Evolutionary conservation across 2,888 invertebrate species (phyloP), one percentile per base, ranked within the genome.

Genomic region (Onthophagus sagittarius): DNA sequence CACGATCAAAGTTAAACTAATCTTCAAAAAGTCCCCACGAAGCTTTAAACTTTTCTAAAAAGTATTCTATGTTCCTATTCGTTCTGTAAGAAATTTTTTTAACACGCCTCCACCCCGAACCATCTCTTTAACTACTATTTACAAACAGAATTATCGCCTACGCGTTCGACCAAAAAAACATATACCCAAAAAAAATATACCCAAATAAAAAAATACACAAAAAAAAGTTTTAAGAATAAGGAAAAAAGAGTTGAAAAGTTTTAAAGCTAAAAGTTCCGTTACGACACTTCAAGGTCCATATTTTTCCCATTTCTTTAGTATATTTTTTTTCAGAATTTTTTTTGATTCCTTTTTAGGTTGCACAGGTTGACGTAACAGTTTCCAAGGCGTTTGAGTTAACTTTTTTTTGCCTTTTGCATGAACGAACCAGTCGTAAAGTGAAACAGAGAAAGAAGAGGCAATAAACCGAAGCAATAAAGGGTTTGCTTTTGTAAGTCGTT

Each of bases 91-190:
- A 23, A 23, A 23, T 23, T 9, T 53, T 53, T 53, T 53, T 53
- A 9, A 53, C 39, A 53, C 39, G 39, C 39, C 39, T 53, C 39
- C 11, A 9, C 39, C 9, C 11, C 39, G 1, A 53, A 53, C 39
- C 39, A 53, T 53, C 39, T 15, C 15, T 31, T 13, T 33, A n/a
- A 13, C 32, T 69, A 69, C 63, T 70, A 72, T 74, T 74, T 74
- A 74, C 72, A 74, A 74, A 74, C 70, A 74, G 15, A 39, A 74
- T 74, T 70, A 74, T 74, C 74, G 69, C 32, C 39, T 39, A 70
- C 63, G 31, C 71, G n/a, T 62, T 63, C 69, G 14, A 32, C 39
- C 15, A 33, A 32, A 71, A 13, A 62, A 65, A 39, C 2, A 23
- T n/a, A 53, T 31, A 69, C 31, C 69, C 31, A 74, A 63, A 74